Percentiles rank a stretch among this genome's conserved stretches.
Conservation (phyloP, 1,140 invertebrate species). For the Scaptomyza montana region DNA sequence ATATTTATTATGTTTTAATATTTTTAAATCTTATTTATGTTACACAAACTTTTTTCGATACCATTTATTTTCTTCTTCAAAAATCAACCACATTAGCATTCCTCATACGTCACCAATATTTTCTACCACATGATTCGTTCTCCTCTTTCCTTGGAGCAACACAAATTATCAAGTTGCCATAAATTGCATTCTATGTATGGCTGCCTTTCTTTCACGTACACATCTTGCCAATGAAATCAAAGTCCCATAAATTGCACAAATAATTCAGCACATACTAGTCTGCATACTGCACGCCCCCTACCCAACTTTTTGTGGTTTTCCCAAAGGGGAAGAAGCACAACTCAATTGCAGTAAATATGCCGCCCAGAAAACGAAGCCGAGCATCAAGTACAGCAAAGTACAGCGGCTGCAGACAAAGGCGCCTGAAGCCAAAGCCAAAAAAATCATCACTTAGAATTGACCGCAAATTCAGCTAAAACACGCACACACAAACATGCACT, state of each 20-base stretch:
- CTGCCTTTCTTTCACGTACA: slow-evolving; percentile 21
- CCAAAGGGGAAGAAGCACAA: neutral
- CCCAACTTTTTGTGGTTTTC: neutral
- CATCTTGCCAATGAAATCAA: slow-evolving; percentile 75
- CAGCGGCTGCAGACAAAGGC: slow-evolving; percentile 52
- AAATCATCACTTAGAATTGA: slow-evolving; percentile 76
- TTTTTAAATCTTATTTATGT: no score
- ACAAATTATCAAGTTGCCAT: slow-evolving; percentile 73
- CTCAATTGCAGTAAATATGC: slow-evolving; percentile 41
- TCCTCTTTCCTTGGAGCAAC: neutral
- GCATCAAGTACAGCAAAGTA: slow-evolving; percentile 34
- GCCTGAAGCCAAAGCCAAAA: slow-evolving; percentile 46
- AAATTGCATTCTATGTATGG: slow-evolving; percentile 54
- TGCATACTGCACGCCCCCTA: slow-evolving; percentile 1
- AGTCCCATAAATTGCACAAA: slow-evolving; percentile 78
- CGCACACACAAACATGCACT: neutral
- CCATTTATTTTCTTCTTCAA: no score
- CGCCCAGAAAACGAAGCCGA: slow-evolving; percentile 2
- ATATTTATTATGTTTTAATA: neutral
- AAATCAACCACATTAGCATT: no score
- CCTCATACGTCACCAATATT: neutral
- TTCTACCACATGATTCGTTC: no score
- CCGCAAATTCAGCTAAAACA: slow-evolving; percentile 50
- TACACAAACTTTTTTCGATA: no score
- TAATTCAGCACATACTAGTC: slow-evolving; percentile 57